phyloP scores from a whole-genome alignment of 2,797 vertebrate species.

The Oryzias sinensis region DNA sequence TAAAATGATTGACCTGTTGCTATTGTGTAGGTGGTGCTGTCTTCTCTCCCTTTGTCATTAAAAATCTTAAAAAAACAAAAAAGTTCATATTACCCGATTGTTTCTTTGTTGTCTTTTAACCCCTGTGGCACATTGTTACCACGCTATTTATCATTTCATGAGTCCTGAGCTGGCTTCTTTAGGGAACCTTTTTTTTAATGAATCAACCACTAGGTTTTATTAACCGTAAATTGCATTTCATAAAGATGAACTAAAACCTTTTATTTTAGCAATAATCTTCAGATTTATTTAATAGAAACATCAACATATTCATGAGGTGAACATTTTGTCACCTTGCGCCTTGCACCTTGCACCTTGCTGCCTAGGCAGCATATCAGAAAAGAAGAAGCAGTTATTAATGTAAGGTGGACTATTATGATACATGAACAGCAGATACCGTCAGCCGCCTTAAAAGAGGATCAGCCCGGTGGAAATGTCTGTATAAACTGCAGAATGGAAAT shows the following conservation, averaged over 20 bases:
- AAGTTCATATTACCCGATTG: too few relatives aligned
- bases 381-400: constrained; percentile 6
- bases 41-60: constrained; percentile 6
- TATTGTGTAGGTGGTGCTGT: constrained; percentile 10
- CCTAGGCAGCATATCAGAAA: not conserved
- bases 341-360: too few relatives aligned
- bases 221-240: not conserved
- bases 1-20: not conserved
- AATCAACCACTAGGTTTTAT: constrained; percentile 4
- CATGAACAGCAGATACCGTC: constrained; percentile 12
- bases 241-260: not conserved
- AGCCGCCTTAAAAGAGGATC: constrained; percentile 24
- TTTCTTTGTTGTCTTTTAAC: not conserved
- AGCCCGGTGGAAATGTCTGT: constrained; percentile 29
- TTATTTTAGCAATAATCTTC: not conserved
- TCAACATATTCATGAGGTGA: not conserved
- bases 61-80: not conserved
- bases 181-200: constrained; percentile 9
- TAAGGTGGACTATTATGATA: constrained; percentile 19
- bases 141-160: constrained; percentile 12
- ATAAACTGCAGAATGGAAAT: constrained; percentile 17
- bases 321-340: constrained; percentile 5
- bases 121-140: constrained; percentile 1
- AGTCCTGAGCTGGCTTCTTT: not conserved
- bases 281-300: not conserved